Evolutionary conservation across 2,888 invertebrate genomes (phyloP).

Genomic region (Orchesellides sinensis): DNA sequence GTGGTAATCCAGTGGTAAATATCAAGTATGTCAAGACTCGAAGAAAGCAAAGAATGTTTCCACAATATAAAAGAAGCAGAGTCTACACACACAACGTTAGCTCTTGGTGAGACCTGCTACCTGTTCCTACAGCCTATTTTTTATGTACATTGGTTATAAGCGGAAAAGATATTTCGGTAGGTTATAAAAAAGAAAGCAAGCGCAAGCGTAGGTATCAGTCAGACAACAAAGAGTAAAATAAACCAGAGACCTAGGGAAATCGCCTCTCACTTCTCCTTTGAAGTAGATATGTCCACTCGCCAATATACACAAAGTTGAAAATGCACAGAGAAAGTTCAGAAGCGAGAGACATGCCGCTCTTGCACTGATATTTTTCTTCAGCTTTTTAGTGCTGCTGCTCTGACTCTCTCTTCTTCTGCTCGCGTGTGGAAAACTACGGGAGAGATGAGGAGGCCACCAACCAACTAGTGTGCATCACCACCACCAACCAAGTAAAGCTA

Average conservation of each 20-base stretch:
- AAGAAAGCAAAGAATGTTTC: conserved; percentile 1
- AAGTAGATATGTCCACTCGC: conserved; percentile 16
- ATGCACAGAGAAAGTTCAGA: not conserved
- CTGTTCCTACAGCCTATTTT: too few species aligned
- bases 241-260: conserved; percentile 40
- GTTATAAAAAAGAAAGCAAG: too few species aligned
- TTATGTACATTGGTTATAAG: too few species aligned
- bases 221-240: conserved; percentile 47
- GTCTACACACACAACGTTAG: not conserved
- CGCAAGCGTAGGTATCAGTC: conserved; percentile 27
- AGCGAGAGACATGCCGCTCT: conserved; percentile 9
- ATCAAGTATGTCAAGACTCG: conserved; percentile 3
- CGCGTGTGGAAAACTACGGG: conserved; percentile 8
- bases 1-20: conserved; percentile 55
- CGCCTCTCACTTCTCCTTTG: conserved; percentile 33
- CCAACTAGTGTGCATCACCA: conserved; percentile 18
- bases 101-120: too few species aligned
- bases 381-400: not conserved
- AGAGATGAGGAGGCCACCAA: conserved; percentile 35
- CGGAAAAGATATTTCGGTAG: too few species aligned
- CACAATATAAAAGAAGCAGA: conserved; percentile 19
- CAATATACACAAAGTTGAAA: not conserved
- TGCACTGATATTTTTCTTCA: too few species aligned
- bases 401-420: not conserved
- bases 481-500: not conserved